Evolutionary conservation across 2,797 vertebrate species (phyloP).

Genomic region (Silurus lanzhouensis): DNA sequence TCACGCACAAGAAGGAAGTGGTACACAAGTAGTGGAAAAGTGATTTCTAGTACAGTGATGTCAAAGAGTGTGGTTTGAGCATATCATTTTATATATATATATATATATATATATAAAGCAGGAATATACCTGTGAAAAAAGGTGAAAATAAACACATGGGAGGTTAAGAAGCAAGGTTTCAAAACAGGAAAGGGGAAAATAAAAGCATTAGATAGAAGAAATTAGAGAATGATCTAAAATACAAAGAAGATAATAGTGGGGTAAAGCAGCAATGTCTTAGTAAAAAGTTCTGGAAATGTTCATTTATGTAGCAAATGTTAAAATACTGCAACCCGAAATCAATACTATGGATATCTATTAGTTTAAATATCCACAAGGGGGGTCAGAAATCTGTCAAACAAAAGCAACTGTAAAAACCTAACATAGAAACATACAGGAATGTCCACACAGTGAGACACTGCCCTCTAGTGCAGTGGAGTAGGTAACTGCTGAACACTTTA

Average conservation of each 20-base stretch:
- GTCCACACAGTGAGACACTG: background rate
- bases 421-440: background rate
- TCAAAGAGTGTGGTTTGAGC: too few species aligned
- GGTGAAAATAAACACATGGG: background rate
- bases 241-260: background rate
- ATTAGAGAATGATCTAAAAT: background rate
- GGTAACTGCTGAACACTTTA: constrained; percentile 10
- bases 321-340: background rate
- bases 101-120: background rate
- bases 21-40: background rate
- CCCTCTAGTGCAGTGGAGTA: constrained; percentile 7
- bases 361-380: background rate
- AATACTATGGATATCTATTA: background rate
- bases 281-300: background rate
- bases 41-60: background rate
- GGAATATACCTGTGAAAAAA: background rate
- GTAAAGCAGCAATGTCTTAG: background rate
- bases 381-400: constrained; percentile 17
- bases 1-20: background rate
- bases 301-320: background rate
- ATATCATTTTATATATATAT: too few species aligned
- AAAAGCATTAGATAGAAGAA: background rate
- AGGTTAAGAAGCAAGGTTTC: background rate
- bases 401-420: background rate
- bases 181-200: background rate